Evolutionary conservation across 2,888 invertebrate genomes (phyloP).

Genomic region (Podotricha telesiphe): DNA sequence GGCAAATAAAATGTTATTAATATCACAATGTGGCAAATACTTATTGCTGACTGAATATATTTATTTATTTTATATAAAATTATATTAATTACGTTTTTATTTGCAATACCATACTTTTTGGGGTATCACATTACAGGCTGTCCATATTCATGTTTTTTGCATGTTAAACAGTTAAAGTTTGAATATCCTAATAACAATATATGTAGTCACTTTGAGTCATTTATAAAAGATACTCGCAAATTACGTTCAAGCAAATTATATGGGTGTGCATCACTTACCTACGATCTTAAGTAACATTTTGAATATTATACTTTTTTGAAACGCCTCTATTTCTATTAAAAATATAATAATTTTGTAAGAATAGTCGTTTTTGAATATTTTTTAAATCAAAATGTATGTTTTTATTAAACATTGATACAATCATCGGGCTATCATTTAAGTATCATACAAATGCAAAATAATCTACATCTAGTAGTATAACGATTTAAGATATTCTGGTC

Average conservation of each 20-base stretch:
- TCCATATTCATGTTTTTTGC: not conserved
- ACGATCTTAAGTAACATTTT: too few species aligned
- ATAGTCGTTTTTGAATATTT: too few species aligned
- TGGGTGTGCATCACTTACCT: not conserved
- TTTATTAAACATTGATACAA: not conserved
- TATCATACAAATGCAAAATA: not conserved
- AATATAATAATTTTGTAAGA: too few species aligned
- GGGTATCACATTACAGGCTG: too few species aligned
- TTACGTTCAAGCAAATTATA: not conserved
- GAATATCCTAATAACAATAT: not conserved
- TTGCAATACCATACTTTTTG: too few species aligned
- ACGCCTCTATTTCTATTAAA: too few species aligned
- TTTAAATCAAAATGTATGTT: too few species aligned
- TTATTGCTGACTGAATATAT: conserved; percentile 46
- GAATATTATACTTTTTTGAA: not conserved
- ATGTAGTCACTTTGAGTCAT: not conserved
- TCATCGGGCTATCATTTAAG: not conserved
- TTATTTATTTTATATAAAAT: conserved; percentile 37
- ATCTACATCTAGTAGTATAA: not conserved
- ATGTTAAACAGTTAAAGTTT: not conserved
- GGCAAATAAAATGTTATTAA: conserved; percentile 68
- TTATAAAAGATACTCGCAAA: not conserved
- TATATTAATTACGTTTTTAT: conserved; percentile 21
- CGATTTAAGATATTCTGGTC: conserved; percentile 13
- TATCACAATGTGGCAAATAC: conserved; percentile 57